Evolutionary conservation across 2,888 invertebrate genomes (phyloP).

Genomic region (Neoitamus cyanurus): DNA sequence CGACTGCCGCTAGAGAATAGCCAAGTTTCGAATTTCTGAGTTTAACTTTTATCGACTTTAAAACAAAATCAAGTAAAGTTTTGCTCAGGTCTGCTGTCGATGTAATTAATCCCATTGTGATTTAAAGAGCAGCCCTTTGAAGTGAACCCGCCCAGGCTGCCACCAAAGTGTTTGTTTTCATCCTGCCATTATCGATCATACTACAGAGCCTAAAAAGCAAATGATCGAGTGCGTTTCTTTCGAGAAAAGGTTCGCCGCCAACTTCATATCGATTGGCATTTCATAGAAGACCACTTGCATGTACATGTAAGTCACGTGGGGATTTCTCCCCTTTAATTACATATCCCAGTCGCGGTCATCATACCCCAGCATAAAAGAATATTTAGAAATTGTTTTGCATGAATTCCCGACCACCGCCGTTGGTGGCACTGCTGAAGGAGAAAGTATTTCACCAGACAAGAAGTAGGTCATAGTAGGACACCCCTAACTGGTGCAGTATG

Average conservation of each 20-base stretch:
- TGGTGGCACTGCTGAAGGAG: not conserved
- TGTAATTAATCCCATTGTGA: not conserved
- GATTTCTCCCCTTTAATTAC: not conserved
- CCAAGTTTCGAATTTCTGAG: not conserved
- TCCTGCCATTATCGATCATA: not conserved
- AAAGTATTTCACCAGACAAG: not conserved
- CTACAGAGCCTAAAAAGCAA: not conserved
- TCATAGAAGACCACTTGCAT: not conserved
- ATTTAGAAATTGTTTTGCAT: constrained; percentile 15
- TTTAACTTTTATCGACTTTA: not conserved
- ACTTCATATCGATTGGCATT: not conserved
- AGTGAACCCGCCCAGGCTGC: no score
- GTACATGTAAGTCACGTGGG: not conserved
- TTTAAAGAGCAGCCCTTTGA: not conserved
- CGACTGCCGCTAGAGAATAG: not conserved
- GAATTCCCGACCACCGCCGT: not conserved
- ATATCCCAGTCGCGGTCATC: not conserved
- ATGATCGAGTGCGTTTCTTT: not conserved
- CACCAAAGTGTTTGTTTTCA: not conserved
- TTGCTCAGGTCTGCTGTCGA: not conserved
- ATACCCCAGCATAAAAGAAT: not conserved
- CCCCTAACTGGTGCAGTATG: constrained; percentile 16
- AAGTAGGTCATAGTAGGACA: constrained; percentile 22
- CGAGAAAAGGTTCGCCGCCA: not conserved
- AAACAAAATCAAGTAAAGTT: not conserved